A percentile compares a stretch with the other conserved stretches of the same genome.
Conservation (phyloP, 2,888 invertebrate genomes). For the Cylindroiulus punctatus region DNA sequence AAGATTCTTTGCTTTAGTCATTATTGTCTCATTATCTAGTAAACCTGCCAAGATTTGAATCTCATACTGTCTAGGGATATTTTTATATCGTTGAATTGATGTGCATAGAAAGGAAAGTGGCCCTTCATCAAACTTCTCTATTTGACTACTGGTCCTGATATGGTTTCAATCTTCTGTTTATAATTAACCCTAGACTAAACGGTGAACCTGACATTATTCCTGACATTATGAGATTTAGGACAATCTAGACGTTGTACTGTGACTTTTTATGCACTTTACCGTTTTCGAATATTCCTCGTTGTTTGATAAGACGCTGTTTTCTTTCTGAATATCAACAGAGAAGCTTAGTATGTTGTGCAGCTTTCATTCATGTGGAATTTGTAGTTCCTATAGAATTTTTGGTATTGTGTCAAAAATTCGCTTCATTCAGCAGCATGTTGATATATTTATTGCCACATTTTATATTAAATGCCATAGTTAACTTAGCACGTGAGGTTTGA, state of each 20-base stretch:
- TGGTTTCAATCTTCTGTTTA: neutral
- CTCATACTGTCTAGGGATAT: neutral
- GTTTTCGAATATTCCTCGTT: neutral
- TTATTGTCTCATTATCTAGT: neutral
- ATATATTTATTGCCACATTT: neutral
- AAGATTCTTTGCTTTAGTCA: neutral
- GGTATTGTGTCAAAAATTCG: slow-evolving; percentile 10
- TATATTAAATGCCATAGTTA: slow-evolving; percentile 1
- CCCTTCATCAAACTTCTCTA: neutral
- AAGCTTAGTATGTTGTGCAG: slow-evolving; percentile 21
- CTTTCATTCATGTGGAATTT: slow-evolving; percentile 27
- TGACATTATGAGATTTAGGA: slow-evolving; percentile 11
- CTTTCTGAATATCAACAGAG: neutral
- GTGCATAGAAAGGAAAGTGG: neutral
- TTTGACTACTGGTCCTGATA: neutral
- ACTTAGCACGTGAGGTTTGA: neutral
- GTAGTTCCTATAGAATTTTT: slow-evolving; percentile 47
- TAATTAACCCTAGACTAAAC: neutral
- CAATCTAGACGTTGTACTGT: slow-evolving; percentile 48
- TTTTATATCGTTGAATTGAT: neutral
- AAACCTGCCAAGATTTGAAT: neutral
- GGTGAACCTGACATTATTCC: neutral
- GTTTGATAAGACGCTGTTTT: neutral
- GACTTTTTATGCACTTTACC: slow-evolving; percentile 28
- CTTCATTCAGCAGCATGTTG: neutral